Evolutionary conservation across 37 sponge, comb jelly and placozoan species (phyloP), one percentile per base, ranked within the genome.

Genomic region (Cliona cf. orientalis): DNA sequence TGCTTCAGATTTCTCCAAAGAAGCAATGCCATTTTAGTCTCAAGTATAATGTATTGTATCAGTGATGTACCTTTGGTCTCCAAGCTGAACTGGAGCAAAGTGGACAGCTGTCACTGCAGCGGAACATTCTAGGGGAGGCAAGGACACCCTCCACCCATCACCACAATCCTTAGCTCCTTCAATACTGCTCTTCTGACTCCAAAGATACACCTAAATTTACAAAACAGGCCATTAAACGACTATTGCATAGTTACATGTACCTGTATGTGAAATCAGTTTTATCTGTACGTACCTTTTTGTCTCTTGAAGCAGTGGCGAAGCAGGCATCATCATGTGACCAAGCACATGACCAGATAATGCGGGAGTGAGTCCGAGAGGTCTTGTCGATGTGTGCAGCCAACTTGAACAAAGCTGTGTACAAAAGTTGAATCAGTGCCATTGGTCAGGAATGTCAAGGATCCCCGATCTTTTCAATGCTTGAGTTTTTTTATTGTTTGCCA

Each of bases 271-370:
- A n/a, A n/a, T n/a, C n/a, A n/a, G n/a, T n/a, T n/a, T n/a, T n/a
- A n/a, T 29, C 35, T 42, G 33, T 5, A 38, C 59, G 40, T 35
- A 96, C 92, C 87, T 85, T 96, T 77, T 85, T 96, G 66, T 96
- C 97, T 67, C 97, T 78, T 9, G 95, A 94, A 7, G 81, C 97
- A 38, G 97, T 96, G 14, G 79, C 89, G 71, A 96, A 96, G 63
- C 84, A 94, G 21, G 22, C 0, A 77, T 96, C 97, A 86, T 96
- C 97, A 37, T 71, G 86, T 1, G 87, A 57, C 97, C 97, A 96
- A 43, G 84, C 83, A 35, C 94, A 93, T 32, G 80, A 38, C 97
- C 97, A 96, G 37, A 96, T 96, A 61, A 96, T 93, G 14, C 97
- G 75, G 12, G 56, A 74, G 73, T 96, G 97, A n/a, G 69, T 74